Evolutionary conservation across 2,113 vertebrate species (phyloP), one percentile per base, ranked within the genome.

Genomic region (Panthera uncia): DNA sequence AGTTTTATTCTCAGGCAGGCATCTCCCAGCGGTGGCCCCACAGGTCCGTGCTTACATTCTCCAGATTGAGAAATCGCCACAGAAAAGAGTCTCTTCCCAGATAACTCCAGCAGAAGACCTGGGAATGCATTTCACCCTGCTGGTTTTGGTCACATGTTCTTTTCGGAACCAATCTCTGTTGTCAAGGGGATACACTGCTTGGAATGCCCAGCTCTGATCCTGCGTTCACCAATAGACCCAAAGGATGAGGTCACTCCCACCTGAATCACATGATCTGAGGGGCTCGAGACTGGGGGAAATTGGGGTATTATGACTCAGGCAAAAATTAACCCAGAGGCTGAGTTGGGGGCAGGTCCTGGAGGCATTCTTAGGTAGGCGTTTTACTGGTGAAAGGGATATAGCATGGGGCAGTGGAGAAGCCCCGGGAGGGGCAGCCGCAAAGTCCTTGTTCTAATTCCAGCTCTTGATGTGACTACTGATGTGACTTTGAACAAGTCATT

Each of bases 401-500:
- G 36, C 4, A 4, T 1, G 8, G 3, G 48, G 29, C 33, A 38
- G 90, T 1, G n/a, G 80, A 71, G 95, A 50, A 84, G 36, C 31
- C 52, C 45, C 15, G 29, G 86, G 57, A 92, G 33, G 52, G 33
- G 65, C 27, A 88, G 71, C n/a, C 29, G 1, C 13, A 5, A 52
- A 89, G 85, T 94, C 85, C 91, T 97, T 82, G 84, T 36, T 71
- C 69, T 93, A 71, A 94, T 93, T 92, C 89, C 95, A 91, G 89
- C 48, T 93, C 81, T 95, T 82, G 80, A 92, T 73, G 45, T 68
- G 50, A 82, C 71, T 73, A 50, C 82, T 69, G 66, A 57, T 41
- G 73, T 96, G 97, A 97, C 97, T 97, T 98, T 96, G 94, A 97
- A 95, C 21, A 79, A 96, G 95, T 97, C 95, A 91, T 93, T 89